Conservation (phyloP, 2,113 vertebrate species). For the Sus scrofa region T2T-Sscrofa CM000821.6:35831501-35832000, state of each 20-base stretch:
- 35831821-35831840: not conserved
- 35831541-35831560: not conserved
- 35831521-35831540: too few relatives aligned
- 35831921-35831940: accelerated
- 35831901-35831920: accelerated
- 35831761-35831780: accelerated
- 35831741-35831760: accelerated
- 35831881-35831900: not conserved
- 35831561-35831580: accelerated
- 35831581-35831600: not conserved
- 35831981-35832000: not conserved
- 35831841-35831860: not conserved
- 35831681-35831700: accelerated
- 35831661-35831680: accelerated
- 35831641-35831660: accelerated
- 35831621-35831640: not conserved
- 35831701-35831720: accelerated
- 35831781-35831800: not conserved
- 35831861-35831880: not conserved
- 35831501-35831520: not conserved
- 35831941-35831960: not conserved
- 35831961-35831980: accelerated
- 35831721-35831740: accelerated
- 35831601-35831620: not conserved
- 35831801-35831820: not conserved